These are phyloP conservation scores for Passer domesticus DNA, from an alignment of 2,113 vertebrate species.

Conservation along the genomic window DNA sequence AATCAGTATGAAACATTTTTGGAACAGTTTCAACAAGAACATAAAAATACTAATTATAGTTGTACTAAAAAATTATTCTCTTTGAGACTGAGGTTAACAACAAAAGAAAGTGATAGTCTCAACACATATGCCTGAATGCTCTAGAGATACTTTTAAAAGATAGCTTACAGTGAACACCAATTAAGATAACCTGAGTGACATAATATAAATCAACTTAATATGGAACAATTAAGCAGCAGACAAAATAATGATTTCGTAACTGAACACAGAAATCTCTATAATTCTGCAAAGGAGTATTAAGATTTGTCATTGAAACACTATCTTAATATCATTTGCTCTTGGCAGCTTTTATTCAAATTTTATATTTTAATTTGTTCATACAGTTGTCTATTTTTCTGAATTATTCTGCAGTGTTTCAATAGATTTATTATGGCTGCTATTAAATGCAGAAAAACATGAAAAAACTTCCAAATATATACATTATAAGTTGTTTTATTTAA, in stretches of 20 bases:
- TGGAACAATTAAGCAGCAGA: not conserved
- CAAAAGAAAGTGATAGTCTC: not conserved
- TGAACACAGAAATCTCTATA: not conserved
- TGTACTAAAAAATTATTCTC: not conserved
- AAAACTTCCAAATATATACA: not conserved
- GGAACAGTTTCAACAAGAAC: not conserved
- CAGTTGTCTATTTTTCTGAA: not conserved
- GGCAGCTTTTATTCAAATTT: not conserved
- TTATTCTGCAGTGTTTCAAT: not conserved
- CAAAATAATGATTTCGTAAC: not conserved
- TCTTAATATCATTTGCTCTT: not conserved
- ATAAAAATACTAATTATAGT: not conserved
- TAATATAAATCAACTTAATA: not conserved
- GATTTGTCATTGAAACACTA: not conserved
- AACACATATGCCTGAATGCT: not conserved
- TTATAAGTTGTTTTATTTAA: not conserved
- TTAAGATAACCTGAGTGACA: not conserved
- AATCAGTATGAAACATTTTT: not conserved
- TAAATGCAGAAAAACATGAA: not conserved
- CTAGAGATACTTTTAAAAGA: not conserved
- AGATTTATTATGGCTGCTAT: not conserved
- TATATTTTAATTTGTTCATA: not conserved
- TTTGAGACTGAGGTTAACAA: not conserved
- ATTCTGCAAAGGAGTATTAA: not conserved
- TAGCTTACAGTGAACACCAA: not conserved